A percentile compares a stretch with the other conserved stretches of the same genome.
These are phyloP conservation scores for Oithona nana DNA, from an alignment of 2,888 invertebrate species.

Conservation along the genomic window DNA sequence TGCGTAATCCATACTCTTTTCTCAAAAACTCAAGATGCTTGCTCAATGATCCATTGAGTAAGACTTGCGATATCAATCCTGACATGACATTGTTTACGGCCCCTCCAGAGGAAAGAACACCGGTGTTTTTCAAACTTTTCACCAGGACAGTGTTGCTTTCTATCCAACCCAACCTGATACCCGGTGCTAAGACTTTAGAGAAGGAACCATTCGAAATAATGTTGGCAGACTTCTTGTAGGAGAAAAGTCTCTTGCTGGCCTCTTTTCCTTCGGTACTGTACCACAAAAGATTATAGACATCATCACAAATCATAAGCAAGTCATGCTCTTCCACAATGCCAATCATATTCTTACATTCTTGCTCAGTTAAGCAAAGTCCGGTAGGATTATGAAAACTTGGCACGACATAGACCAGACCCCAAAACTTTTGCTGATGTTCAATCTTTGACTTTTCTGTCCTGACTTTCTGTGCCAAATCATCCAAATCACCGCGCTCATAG, in stretches of 20 bases:
- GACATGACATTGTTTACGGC: slow-evolving; percentile 40
- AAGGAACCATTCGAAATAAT: slow-evolving; percentile 44
- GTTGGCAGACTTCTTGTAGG: slow-evolving; percentile 32
- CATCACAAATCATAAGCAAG: slow-evolving; percentile 37
- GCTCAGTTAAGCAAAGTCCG: slow-evolving; percentile 32
- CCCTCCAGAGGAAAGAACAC: slow-evolving; percentile 37
- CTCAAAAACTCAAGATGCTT: slow-evolving; percentile 29
- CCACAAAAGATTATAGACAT: slow-evolving; percentile 41
- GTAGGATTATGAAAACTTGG: slow-evolving; percentile 42
- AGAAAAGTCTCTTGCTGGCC: slow-evolving; percentile 36
- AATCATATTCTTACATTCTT: slow-evolving; percentile 24
- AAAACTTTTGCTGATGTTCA: slow-evolving; percentile 31
- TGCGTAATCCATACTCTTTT: slow-evolving; percentile 25
- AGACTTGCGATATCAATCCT: slow-evolving; percentile 31
- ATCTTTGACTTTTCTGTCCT: slow-evolving; percentile 24
- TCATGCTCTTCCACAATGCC: slow-evolving; percentile 25
- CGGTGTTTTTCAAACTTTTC: slow-evolving; percentile 30
- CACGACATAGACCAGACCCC: slow-evolving; percentile 38
- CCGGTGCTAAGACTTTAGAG: slow-evolving; percentile 43
- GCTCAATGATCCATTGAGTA: slow-evolving; percentile 33
- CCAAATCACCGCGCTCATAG: slow-evolving; percentile 34
- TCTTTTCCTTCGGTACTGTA: slow-evolving; percentile 29
- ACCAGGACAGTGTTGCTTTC: slow-evolving; percentile 34
- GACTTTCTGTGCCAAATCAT: slow-evolving; percentile 28
- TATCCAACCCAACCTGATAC: slow-evolving; percentile 43